Conservation (phyloP, 2,888 invertebrate genomes). For the Chrysodeixis includens region DNA sequence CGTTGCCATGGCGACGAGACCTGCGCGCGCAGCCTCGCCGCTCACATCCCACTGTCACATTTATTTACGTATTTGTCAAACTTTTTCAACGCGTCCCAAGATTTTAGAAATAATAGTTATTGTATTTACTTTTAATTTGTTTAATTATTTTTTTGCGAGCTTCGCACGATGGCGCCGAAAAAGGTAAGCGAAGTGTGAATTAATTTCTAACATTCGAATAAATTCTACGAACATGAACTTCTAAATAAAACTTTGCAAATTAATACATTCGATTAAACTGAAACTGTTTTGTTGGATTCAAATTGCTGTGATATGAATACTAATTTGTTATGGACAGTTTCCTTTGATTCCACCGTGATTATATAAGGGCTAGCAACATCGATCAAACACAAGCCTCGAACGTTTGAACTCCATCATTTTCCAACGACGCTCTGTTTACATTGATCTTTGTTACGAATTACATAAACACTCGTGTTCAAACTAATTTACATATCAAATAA, state of each 20-base stretch:
- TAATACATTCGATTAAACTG: constrained; percentile 1
- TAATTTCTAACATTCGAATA: constrained; percentile 6
- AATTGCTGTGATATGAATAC: constrained; percentile 12
- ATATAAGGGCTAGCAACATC: constrained; percentile 44
- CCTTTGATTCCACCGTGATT: constrained; percentile 30
- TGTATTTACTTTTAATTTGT: constrained; percentile 37
- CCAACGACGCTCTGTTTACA: constrained; percentile 32
- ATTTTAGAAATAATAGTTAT: constrained; percentile 50
- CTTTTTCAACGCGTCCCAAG: constrained; percentile 60
- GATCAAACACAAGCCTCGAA: constrained; percentile 46
- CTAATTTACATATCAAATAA: constrained; percentile 43
- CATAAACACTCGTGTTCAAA: constrained; percentile 34
- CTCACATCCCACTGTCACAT: constrained; percentile 64
- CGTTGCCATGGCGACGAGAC: constrained; percentile 74
- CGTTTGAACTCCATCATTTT: constrained; percentile 16
- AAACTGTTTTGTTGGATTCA: constrained; percentile 6
- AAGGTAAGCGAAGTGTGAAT: constrained; percentile 72
- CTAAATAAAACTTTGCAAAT: not conserved
- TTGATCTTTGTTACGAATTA: constrained; percentile 24
- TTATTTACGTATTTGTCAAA: constrained; percentile 75
- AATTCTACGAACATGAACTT: constrained; percentile 19
- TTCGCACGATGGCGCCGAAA: constrained; percentile 78
- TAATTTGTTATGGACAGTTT: constrained; percentile 15
- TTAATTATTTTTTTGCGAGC: constrained; percentile 35
- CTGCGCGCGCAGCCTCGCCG: constrained; percentile 80